A percentile compares a stretch with the other conserved stretches of the same genome.
Evolutionary conservation across 2,797 vertebrate species (phyloP).

Genomic region (Pogoniulus pusillus): DNA sequence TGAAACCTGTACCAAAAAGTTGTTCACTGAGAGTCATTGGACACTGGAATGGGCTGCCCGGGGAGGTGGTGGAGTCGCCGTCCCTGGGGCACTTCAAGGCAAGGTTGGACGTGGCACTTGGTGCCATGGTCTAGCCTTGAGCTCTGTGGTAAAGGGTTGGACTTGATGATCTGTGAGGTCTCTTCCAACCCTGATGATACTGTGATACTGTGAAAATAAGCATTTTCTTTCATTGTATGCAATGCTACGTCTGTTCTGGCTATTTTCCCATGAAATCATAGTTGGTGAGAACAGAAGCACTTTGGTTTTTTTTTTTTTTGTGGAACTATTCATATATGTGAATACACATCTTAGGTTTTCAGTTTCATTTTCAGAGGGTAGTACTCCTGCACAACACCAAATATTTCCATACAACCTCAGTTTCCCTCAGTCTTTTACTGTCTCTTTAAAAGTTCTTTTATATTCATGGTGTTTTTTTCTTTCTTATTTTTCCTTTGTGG

Average conservation of each 20-base stretch:
- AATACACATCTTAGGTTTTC: slow-evolving; percentile 11
- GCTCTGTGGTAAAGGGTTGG: too few species aligned
- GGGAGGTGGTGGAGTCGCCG: too few species aligned
- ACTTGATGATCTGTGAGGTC: too few species aligned
- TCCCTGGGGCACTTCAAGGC: too few species aligned
- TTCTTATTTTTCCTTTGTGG: background rate
- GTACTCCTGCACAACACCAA: background rate
- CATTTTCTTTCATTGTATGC: slow-evolving; percentile 34
- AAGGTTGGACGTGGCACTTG: too few species aligned
- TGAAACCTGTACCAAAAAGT: slow-evolving; percentile 18
- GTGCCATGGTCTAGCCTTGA: too few species aligned
- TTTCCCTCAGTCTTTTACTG: background rate
- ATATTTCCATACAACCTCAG: background rate
- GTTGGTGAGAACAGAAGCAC: background rate
- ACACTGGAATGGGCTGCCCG: too few species aligned
- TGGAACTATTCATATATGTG: background rate
- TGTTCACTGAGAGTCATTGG: too few species aligned
- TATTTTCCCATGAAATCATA: slow-evolving; percentile 50
- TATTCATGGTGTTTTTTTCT: background rate
- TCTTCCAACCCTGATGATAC: too few species aligned
- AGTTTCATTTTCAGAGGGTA: background rate
- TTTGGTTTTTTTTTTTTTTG: slow-evolving; percentile 37
- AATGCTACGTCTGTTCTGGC: slow-evolving; percentile 43
- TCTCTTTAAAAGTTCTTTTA: background rate
- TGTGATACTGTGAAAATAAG: too few species aligned